A percentile compares a stretch with the other conserved stretches of the same genome.
Conservation (phyloP, 2,797 vertebrate species). For the Squalus acanthias region DNA sequence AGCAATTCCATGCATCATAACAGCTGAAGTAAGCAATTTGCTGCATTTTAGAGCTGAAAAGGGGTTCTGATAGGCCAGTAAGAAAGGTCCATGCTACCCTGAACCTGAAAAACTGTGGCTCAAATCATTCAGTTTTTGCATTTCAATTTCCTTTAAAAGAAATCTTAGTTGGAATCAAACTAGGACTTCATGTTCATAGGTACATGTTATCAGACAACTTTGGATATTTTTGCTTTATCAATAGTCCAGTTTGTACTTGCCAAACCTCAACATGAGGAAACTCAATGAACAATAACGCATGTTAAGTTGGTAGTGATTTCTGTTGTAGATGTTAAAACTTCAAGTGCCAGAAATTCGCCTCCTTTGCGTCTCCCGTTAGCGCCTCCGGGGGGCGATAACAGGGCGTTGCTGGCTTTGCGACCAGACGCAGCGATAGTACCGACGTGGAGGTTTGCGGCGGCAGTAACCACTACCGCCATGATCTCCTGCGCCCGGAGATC, state of each 20-base stretch:
- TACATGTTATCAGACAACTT: background rate
- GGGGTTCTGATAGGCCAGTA: background rate
- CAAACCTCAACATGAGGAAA: background rate
- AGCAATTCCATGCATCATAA: background rate
- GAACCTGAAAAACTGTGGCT: background rate
- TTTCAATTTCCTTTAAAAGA: background rate
- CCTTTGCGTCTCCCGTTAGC: too few species aligned
- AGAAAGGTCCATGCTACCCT: background rate
- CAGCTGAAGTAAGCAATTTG: background rate
- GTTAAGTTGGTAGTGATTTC: background rate
- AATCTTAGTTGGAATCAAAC: background rate
- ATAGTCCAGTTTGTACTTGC: background rate
- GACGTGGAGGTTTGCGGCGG: too few species aligned
- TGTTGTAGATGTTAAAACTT: background rate
- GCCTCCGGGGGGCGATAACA: too few species aligned
- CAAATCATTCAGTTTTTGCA: background rate
- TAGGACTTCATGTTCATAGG: background rate
- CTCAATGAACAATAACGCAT: background rate
- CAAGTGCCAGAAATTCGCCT: too few species aligned
- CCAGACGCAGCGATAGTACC: too few species aligned
- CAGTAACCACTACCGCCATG: too few species aligned
- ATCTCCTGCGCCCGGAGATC: too few species aligned
- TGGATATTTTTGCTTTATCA: background rate
- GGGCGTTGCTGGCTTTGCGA: too few species aligned
- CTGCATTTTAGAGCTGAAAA: background rate